Evolutionary conservation across 2,888 invertebrate genomes (phyloP), one percentile per base, ranked within the genome.

Genomic region (Cremastinae sp.): DNA sequence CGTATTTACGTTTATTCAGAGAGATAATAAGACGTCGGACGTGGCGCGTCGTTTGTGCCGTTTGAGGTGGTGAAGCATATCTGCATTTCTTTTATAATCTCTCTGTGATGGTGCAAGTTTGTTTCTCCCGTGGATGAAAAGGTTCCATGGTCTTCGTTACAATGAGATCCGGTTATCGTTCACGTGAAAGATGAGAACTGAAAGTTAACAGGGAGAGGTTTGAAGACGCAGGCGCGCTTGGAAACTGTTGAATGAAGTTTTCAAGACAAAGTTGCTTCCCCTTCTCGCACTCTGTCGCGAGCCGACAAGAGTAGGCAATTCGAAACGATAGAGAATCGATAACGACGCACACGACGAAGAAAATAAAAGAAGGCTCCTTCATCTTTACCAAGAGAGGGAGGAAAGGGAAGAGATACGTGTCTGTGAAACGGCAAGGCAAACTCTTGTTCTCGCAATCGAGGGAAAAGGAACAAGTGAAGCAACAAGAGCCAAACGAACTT

Each of bases 161-260:
- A 62, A 51, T 72, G 62, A 43, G 58, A 72, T 75, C 51, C 70
- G 64, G 65, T 65, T 61, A 75, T 65, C 59, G 70, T 47, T 41
- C 9, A 38, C 22, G 18, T 18, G 22, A 64, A 64, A 12, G 38
- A n/a, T 43, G 47, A 43, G 12, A 47, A 28, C 28, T 28, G 0
- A 61, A 28, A 58, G 47, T 16, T 10, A 62, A 49, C 20, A 49
- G 43, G 56, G 22, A 38, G 61, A 28, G 12, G 28, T n/a, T n/a
- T n/a, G n/a, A 49, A n/a, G 51, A n/a, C 9, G 18, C 10, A 62
- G 8, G 8, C 7, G 18, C 12, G 36, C 20, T 51, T 64, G 38
- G 59, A 53, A 47, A 56, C 22, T 68, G 53, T 59, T 41, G 20
- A 64, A 47, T 28, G 69, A 73, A 56, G n/a, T n/a, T 69, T 76